These are phyloP conservation scores for Synanthedon tipuliformis DNA, from an alignment of 2,888 invertebrate species.

Conservation along the genomic window DNA sequence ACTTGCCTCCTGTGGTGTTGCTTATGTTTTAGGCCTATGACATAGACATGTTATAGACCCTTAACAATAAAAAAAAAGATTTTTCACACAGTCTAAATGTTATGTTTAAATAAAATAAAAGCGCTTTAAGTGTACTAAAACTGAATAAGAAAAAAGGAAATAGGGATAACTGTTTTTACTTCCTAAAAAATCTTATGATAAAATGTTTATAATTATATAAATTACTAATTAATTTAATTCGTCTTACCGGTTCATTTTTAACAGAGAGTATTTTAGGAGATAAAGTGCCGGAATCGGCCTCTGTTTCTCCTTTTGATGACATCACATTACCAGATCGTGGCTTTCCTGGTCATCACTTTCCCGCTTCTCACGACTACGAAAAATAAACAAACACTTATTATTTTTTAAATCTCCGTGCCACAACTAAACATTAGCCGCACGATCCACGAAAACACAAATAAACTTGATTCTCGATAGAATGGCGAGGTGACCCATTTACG, in stretches of 20 bases:
- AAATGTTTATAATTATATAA: slow-evolving; percentile 2
- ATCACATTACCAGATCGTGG: slow-evolving; percentile 64
- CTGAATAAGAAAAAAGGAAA: slow-evolving; percentile 7
- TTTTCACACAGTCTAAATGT: too few relatives aligned
- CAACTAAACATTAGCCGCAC: slow-evolving; percentile 15
- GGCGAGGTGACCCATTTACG: slow-evolving; percentile 70
- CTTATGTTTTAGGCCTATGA: too few relatives aligned
- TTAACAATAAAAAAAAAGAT: too few relatives aligned
- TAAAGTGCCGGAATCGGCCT: slow-evolving; percentile 69
- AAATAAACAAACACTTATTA: slow-evolving; percentile 27
- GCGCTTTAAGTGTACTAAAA: neutral
- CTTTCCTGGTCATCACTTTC: slow-evolving; percentile 64
- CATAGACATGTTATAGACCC: too few relatives aligned
- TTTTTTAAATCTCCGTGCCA: neutral
- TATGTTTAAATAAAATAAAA: too few relatives aligned
- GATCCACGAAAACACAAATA: slow-evolving; percentile 32
- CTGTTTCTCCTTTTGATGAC: slow-evolving; percentile 71
- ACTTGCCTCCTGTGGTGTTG: too few relatives aligned
- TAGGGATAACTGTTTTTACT: slow-evolving; percentile 1
- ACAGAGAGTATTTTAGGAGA: slow-evolving; percentile 55
- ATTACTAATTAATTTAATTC: slow-evolving; percentile 8
- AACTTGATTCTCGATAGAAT: slow-evolving; percentile 54
- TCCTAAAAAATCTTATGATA: neutral
- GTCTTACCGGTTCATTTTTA: slow-evolving; percentile 62
- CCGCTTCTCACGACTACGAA: slow-evolving; percentile 49